Evolutionary conservation across 2,888 invertebrate genomes (phyloP).

Genomic region (Fragum whitleyi): DNA sequence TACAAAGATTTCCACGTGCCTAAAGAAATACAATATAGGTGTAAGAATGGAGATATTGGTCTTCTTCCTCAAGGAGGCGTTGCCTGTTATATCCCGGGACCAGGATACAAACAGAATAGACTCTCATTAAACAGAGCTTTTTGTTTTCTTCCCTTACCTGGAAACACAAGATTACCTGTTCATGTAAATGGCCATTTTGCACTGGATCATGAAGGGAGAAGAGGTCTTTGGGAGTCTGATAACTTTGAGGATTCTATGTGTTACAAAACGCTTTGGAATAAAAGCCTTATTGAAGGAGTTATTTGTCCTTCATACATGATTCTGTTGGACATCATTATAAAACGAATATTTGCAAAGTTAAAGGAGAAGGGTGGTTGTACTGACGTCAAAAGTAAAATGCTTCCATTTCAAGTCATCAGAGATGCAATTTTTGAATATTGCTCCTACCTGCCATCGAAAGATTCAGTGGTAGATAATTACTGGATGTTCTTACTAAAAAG

Average conservation of each 20-base stretch:
- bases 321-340: conserved; percentile 54
- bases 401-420: neutral
- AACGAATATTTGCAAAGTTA: neutral
- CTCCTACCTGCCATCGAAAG: conserved; percentile 43
- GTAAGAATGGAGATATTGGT: conserved; percentile 63
- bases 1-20: conserved; percentile 57
- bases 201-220: conserved; percentile 75
- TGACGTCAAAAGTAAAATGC: neutral
- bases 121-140: conserved; percentile 54
- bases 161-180: conserved; percentile 72
- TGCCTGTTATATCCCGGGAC: conserved; percentile 49
- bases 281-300: conserved; percentile 68
- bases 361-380: neutral
- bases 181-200: conserved; percentile 79
- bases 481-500: conserved; percentile 44
- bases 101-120: too few species aligned
- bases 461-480: conserved; percentile 30
- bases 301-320: conserved; percentile 76
- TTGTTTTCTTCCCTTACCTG: conserved; percentile 78
- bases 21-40: conserved; percentile 56
- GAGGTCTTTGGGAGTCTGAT: conserved; percentile 66
- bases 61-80: conserved; percentile 74
- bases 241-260: conserved; percentile 63
- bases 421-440: conserved; percentile 24
- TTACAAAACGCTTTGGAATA: conserved; percentile 79